Evolutionary conservation across 2,797 vertebrate species (phyloP).

Genomic region (Paratrypauchen microcephalus): DNA sequence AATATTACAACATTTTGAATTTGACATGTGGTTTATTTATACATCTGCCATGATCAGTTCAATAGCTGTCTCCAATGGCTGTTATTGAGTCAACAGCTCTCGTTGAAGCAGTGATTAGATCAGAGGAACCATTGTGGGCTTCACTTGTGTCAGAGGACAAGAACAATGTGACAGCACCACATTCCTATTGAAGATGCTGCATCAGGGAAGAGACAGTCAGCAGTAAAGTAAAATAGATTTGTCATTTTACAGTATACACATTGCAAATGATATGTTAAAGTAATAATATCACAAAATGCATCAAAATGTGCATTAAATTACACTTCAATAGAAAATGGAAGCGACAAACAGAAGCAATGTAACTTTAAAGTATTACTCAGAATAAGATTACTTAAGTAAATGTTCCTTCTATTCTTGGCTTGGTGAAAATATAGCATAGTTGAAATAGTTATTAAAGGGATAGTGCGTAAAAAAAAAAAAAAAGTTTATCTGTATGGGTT

Average conservation of each 20-base stretch:
- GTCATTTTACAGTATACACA: background rate
- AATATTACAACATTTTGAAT: conserved; percentile 25
- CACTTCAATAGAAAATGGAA: background rate
- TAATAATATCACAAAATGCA: background rate
- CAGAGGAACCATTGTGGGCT: conserved; percentile 49
- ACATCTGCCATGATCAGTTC: conserved; percentile 40
- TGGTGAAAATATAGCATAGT: background rate
- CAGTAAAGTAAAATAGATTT: conserved; percentile 4
- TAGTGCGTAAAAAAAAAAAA: too few species aligned
- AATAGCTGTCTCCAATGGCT: conserved; percentile 42
- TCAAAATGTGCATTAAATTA: background rate
- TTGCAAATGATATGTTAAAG: too few species aligned
- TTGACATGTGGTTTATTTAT: conserved; percentile 37
- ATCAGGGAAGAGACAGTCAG: conserved; percentile 32
- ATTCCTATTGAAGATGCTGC: conserved; percentile 43
- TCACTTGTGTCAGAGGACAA: conserved; percentile 44
- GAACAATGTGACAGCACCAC: conserved; percentile 56
- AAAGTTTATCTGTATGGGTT: too few species aligned
- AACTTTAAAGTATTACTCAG: too few species aligned
- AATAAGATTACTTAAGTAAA: too few species aligned
- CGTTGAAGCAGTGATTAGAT: conserved; percentile 63
- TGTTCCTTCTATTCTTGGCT: background rate
- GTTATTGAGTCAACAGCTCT: conserved; percentile 63
- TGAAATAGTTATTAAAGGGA: too few species aligned
- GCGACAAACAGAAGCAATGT: too few species aligned